Evolutionary conservation across 2,797 vertebrate species (phyloP).

Genomic region (Cetoscarus ocellatus): DNA sequence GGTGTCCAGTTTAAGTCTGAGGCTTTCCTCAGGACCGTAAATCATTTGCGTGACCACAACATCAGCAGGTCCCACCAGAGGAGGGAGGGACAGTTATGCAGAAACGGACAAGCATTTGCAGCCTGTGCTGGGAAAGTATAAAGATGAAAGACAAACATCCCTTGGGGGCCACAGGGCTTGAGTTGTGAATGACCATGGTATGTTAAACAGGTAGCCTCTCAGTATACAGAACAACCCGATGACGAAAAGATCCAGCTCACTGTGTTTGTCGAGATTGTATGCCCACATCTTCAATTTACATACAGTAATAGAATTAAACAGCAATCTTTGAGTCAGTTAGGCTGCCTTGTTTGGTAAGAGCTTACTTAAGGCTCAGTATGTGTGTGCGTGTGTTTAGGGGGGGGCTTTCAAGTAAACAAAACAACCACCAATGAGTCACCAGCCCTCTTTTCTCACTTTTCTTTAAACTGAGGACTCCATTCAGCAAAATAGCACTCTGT

Average conservation of each 20-base stretch:
- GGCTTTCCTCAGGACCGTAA: slow-evolving; percentile 58
- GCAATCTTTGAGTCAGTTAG: not conserved
- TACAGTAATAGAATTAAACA: not conserved
- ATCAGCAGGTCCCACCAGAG: slow-evolving; percentile 36
- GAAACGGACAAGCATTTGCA: slow-evolving; percentile 35
- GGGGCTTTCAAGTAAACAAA: too few relatives aligned
- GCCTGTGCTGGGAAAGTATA: slow-evolving; percentile 43
- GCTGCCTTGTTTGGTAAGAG: not conserved
- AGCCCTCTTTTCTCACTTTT: too few relatives aligned
- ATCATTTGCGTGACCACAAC: slow-evolving; percentile 52
- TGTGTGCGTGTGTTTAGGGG: too few relatives aligned
- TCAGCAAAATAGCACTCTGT: too few relatives aligned
- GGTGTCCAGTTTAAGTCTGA: slow-evolving; percentile 60
- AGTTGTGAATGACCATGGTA: slow-evolving; percentile 56
- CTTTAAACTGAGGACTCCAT: too few relatives aligned
- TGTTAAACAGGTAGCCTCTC: slow-evolving; percentile 38
- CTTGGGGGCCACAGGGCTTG: slow-evolving; percentile 38
- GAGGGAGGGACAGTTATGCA: slow-evolving; percentile 16
- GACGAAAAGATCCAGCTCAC: slow-evolving; percentile 3
- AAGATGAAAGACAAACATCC: slow-evolving; percentile 67
- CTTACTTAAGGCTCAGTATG: not conserved
- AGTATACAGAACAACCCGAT: slow-evolving; percentile 26
- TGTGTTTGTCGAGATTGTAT: slow-evolving; percentile 2
- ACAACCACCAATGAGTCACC: too few relatives aligned
- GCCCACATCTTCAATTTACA: not conserved